Percentiles rank a stretch among this genome's conserved stretches.
Evolutionary conservation across 2,113 vertebrate species (phyloP).

Genomic region (Nothoprocta pentlandii): DNA sequence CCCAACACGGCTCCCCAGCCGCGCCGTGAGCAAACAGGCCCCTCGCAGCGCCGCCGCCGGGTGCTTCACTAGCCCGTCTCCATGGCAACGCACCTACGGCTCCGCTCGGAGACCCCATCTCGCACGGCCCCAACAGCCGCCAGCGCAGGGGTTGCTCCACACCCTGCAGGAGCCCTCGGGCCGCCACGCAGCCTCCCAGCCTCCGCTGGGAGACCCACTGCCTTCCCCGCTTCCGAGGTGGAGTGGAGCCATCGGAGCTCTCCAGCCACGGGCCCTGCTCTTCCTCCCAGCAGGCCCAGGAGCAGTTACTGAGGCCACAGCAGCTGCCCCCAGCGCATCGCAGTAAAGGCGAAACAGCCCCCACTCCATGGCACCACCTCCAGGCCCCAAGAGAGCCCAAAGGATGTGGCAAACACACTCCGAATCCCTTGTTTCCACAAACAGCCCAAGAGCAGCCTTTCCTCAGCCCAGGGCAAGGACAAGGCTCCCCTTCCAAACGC

Average conservation of each 20-base stretch:
- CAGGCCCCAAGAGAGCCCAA: neutral
- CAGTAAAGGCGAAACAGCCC: neutral
- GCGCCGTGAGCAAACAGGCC: neutral
- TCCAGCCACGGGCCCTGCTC: neutral
- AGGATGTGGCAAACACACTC: neutral
- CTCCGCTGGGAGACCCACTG: neutral
- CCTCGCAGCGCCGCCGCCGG: neutral
- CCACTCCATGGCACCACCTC: neutral
- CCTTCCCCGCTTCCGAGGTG: neutral
- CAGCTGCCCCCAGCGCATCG: neutral
- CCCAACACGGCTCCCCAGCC: no score
- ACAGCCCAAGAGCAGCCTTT: neutral
- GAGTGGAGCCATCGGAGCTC: neutral
- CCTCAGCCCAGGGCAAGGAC: neutral
- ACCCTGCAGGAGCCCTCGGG: neutral
- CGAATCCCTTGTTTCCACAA: neutral
- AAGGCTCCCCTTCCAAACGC: neutral
- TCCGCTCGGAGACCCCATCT: slow-evolving; percentile 60
- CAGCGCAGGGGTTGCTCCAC: neutral
- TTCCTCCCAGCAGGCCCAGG: neutral
- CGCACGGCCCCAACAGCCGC: neutral
- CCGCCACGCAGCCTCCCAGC: neutral
- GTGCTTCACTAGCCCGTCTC: slow-evolving; percentile 70
- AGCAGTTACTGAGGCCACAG: neutral
- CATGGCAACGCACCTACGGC: slow-evolving; percentile 68